Base-by-base conservation (phyloP, 1,140 invertebrate species). In the Pseudoatta argentina region DNA sequence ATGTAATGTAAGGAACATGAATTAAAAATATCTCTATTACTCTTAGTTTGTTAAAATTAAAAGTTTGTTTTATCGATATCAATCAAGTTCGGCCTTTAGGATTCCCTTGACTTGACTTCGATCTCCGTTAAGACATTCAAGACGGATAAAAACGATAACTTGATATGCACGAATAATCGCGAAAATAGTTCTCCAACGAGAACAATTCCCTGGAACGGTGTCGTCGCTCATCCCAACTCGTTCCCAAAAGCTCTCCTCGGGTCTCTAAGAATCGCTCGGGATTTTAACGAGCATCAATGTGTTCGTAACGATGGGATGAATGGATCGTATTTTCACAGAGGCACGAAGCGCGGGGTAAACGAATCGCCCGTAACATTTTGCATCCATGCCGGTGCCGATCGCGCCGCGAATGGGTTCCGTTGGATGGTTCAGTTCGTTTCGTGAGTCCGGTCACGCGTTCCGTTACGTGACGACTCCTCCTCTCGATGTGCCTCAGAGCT, bases 361-460 rank as follows among this genome's bases (percentile, higher is more conserved):
- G 44, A 39, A 83, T 69, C 64, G 78, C 48, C n/a, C 53, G 61
- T 71, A 78, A 71, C 73, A 51, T 86, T 88, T 88, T 89, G 86
- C 88, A 89, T 89, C 63, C 48, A n/a, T 27, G 55, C 57, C 51
- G 51, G 59, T 72, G 73, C 78, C 55, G 86, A 88, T 81, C 59
- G 67, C 76, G 51, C 61, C 73, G 75, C 73, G 79, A 79, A 87
- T 79, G 59, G 24, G 39, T 71, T 78, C 57, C 55, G 34, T 83
- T 34, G 34, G 72, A 27, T 55, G 57, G 73, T 27, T 76, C 27
- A 67, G 16, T 78, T 51, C 51, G 16, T 44, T 86, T 85, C 39
- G 66, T 30, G 73, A 89, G 77, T 91, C 82, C n/a, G 51, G 39
- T 87, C 81, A 85, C 86, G 81, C 44, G 78, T 27, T 3, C 69